phyloP scores from a whole-genome alignment of 2,113 vertebrate species.

The Macquaria australasica region DNA sequence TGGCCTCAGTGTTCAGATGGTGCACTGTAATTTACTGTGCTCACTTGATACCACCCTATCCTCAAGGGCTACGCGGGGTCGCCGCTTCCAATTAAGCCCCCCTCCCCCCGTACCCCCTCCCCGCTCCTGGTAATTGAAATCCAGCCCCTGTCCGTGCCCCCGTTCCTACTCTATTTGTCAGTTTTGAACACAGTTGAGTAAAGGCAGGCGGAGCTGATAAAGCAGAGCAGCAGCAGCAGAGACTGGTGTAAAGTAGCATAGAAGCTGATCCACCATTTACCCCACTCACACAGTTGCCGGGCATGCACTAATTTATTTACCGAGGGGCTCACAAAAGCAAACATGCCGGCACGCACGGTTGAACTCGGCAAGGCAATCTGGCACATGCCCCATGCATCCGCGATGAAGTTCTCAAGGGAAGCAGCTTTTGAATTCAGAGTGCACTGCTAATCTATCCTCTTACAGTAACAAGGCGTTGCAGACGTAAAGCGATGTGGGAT shows the following conservation, averaged over 20 bases:
- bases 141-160: slow-evolving; percentile 56
- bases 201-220: slow-evolving; percentile 61
- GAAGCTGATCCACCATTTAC: slow-evolving; percentile 60
- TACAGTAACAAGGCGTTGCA: background rate
- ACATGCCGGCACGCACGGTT: background rate
- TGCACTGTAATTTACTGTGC: slow-evolving; percentile 77
- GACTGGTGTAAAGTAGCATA: slow-evolving; percentile 32
- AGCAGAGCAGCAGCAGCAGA: slow-evolving; percentile 53
- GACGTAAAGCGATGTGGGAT: background rate
- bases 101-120: slow-evolving; percentile 58
- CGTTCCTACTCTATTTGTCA: slow-evolving; percentile 71
- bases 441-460: slow-evolving; percentile 11
- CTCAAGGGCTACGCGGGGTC: slow-evolving; percentile 79
- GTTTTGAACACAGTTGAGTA: slow-evolving; percentile 71
- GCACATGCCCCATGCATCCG: slow-evolving; percentile 18
- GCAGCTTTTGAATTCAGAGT: slow-evolving; percentile 1
- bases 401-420: slow-evolving; percentile 5
- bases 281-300: slow-evolving; percentile 26
- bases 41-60: slow-evolving; percentile 69
- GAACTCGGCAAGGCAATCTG: slow-evolving; percentile 40
- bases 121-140: slow-evolving; percentile 83
- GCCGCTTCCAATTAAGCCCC: slow-evolving; percentile 81
- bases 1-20: slow-evolving; percentile 74
- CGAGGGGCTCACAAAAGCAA: slow-evolving; percentile 41
- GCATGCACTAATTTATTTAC: slow-evolving; percentile 69